Conservation (phyloP, 2,797 vertebrate species). For the Ispidina lecontei region DNA sequence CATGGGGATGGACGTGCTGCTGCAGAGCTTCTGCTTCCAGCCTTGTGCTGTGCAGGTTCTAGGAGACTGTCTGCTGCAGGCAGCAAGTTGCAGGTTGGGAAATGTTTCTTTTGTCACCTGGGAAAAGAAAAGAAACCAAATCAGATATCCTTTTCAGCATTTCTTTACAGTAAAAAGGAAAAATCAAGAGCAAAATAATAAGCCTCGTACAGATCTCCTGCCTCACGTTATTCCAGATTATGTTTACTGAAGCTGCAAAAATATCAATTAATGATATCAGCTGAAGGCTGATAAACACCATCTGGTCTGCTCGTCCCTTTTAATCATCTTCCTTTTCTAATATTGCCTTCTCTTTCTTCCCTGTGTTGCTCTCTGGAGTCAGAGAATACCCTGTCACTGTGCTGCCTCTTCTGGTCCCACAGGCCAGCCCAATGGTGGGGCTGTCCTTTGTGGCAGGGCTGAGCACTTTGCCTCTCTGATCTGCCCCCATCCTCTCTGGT, state of each 20-base stretch:
- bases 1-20: not conserved
- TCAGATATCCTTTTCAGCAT: not conserved
- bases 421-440: not conserved
- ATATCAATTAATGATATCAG: not conserved
- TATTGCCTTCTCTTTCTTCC: not conserved
- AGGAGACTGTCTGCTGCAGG: not conserved
- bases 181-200: not conserved
- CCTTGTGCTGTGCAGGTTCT: not conserved
- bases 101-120: not conserved
- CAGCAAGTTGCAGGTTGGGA: not conserved
- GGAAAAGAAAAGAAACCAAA: not conserved
- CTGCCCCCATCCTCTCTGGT: not conserved
- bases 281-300: not conserved
- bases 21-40: not conserved
- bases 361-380: not conserved
- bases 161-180: not conserved
- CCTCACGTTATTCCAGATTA: not conserved
- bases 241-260: constrained; percentile 34
- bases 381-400: not conserved
- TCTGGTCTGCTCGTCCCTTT: not conserved
- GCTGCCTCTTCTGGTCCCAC: not conserved
- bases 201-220: not conserved
- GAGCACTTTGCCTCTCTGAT: not conserved
- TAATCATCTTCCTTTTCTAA: not conserved
- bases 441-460: not conserved